Base-by-base conservation (phyloP, 1,140 invertebrate genomes). In the Aphaenogaster rudis region DNA sequence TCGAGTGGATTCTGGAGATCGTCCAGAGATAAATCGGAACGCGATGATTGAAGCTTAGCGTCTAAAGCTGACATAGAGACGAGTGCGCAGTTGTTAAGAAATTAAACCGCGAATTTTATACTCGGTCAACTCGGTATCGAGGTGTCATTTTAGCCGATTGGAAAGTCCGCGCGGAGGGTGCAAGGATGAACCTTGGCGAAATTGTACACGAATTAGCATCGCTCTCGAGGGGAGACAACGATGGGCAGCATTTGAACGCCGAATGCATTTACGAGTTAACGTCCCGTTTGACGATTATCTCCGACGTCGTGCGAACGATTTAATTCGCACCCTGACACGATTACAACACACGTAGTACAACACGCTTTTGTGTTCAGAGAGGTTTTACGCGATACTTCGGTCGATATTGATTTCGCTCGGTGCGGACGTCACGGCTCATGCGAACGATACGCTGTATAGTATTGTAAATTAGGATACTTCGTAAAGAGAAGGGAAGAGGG, bases 401-500 rank as follows among this genome's bases (percentile, higher is more conserved):
- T 33, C 48, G 67, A 82, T 21, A 59, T 74, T 82, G 48, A 59
- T 61, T 74, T 82, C 39, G 54, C 17, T 72, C 42, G 52, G 17
- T 59, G 69, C 36, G 21, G 36, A 11, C 13, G 36, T 78, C 39
- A 15, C 39, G 21, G 28, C 39, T 85, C 76, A 42, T 45, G 33
- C 17, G 33, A 48, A 13, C 50, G 48, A 33, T 67, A 64, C 28
- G 64, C 33, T 79, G 63, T 86, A 79, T 78, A 86, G 59, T 86
- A 86, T 71, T 79, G 39, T 86, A 79, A 79, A 66, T 79, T 78
- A 86, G 11, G 21, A 36, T 86, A 69, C 54, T 64, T 57, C 39
- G 21, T 50, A 28, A 50, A 48, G 17, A 54, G 28, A 45, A 54
- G 15, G 6, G 48, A 13, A 33, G 36, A 33, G 45, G 52, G n/a